A percentile compares a stretch with the other conserved stretches of the same genome.
Evolutionary conservation across 1,140 invertebrate genomes (phyloP).

Genomic region (Drosophila ercepeae): DNA sequence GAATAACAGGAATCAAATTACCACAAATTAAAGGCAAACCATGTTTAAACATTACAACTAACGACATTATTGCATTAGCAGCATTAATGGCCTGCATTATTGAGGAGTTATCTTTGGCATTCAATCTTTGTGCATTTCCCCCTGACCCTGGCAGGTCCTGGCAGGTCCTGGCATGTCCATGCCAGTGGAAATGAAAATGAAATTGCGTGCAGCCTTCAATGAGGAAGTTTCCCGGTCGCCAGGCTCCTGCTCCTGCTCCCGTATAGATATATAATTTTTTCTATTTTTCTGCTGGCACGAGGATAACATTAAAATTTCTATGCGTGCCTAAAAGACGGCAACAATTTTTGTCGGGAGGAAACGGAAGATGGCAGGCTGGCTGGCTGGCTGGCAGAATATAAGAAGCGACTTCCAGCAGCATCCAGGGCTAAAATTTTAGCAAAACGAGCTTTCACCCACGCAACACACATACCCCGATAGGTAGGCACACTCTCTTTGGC

Average conservation of each 20-base stretch:
- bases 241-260: not conserved
- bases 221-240: not conserved
- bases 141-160: slow-evolving; percentile 10
- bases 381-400: not conserved
- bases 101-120: slow-evolving; percentile 11
- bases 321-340: slow-evolving; percentile 72
- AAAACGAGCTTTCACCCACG: slow-evolving; percentile 63
- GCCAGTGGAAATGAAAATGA: slow-evolving; percentile 61
- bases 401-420: slow-evolving; percentile 66
- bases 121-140: slow-evolving; percentile 23
- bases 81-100: slow-evolving; percentile 35
- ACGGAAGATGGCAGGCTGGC: not conserved
- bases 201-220: slow-evolving; percentile 57
- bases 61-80: slow-evolving; percentile 29
- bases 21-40: slow-evolving; percentile 19
- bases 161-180: no score
- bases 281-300: slow-evolving; percentile 56
- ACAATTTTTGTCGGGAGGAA: slow-evolving; percentile 19
- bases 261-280: slow-evolving; percentile 15
- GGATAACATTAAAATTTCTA: slow-evolving; percentile 78
- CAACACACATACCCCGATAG: not conserved
- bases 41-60: not conserved
- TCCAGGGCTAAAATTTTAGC: slow-evolving; percentile 71
- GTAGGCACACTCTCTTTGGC: slow-evolving; percentile 27
- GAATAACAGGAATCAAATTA: slow-evolving; percentile 6